phyloP scores from a whole-genome alignment of 2,797 vertebrate species.

The Thalassophryne amazonica region DNA sequence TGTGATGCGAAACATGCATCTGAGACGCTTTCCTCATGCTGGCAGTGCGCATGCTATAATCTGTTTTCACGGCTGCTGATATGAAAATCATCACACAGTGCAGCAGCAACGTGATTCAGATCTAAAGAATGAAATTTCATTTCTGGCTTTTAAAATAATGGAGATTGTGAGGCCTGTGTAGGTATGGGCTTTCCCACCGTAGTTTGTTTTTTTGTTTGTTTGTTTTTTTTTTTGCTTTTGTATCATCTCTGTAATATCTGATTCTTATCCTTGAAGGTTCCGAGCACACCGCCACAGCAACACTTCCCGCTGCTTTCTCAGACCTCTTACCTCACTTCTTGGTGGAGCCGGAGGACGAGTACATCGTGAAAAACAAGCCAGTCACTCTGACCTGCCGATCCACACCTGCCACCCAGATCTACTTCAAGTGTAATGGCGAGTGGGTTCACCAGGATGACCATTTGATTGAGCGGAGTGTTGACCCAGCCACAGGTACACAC shows the following conservation, averaged over 20 bases:
- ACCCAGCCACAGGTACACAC: slow-evolving; percentile 85
- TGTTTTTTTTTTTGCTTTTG: neutral
- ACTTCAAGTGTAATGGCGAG: slow-evolving; percentile 99
- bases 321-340: slow-evolving; percentile 96
- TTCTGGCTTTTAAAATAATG: too few species aligned
- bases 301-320: slow-evolving; percentile 82
- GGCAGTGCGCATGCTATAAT: too few species aligned
- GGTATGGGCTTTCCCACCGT: too few species aligned
- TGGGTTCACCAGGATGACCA: slow-evolving; percentile 98
- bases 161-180: too few species aligned
- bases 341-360: slow-evolving; percentile 93
- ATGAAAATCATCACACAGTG: too few species aligned
- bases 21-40: too few species aligned
- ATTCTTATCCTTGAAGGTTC: slow-evolving; percentile 74
- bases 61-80: too few species aligned
- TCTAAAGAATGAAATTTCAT: too few species aligned
- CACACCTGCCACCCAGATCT: slow-evolving; percentile 95
- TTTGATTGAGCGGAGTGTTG: slow-evolving; percentile 84
- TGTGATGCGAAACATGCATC: too few species aligned
- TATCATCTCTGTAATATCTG: slow-evolving; percentile 12
- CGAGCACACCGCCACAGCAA: slow-evolving; percentile 87
- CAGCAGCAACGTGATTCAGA: too few species aligned
- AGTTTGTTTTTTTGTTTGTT: too few species aligned
- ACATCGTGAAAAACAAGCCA: slow-evolving; percentile 97
- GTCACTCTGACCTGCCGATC: slow-evolving; percentile 94